Conservation (phyloP, 2,113 vertebrate species). For the Larimichthys crocea region DNA sequence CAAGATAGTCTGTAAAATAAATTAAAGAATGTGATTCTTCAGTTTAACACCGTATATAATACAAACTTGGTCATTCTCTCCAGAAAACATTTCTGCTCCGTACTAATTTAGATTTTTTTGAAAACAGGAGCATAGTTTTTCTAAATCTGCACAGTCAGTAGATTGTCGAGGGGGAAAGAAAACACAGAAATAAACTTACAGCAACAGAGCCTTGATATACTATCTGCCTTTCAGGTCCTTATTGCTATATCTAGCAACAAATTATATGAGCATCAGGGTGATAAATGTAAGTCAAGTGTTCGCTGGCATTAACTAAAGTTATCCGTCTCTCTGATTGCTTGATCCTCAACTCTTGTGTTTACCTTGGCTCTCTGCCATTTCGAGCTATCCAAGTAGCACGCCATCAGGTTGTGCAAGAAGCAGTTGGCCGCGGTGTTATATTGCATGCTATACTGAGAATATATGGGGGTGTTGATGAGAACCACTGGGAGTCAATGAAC, state of each 20-base stretch:
- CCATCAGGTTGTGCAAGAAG: background rate
- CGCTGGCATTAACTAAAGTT: background rate
- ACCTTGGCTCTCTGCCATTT: background rate
- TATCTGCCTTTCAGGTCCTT: background rate
- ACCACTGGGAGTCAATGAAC: constrained; percentile 7
- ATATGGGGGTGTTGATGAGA: constrained; percentile 11
- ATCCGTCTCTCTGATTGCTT: background rate
- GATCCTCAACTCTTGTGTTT: background rate
- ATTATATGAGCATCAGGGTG: background rate
- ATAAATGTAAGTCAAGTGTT: background rate
- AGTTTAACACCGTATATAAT: constrained; percentile 11
- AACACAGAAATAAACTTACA: background rate
- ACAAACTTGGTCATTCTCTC: background rate
- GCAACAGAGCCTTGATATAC: background rate
- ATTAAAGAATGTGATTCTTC: constrained; percentile 5
- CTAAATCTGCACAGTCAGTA: background rate
- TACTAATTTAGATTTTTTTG: constrained; percentile 1
- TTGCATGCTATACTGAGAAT: background rate
- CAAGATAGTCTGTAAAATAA: constrained; percentile 11
- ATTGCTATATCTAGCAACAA: background rate
- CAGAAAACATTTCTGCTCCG: background rate
- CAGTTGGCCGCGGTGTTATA: constrained; percentile 4
- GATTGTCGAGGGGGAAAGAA: background rate
- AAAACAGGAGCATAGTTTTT: background rate
- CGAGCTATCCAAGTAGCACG: background rate